Conservation (phyloP, 1,140 invertebrate genomes). For the Bombus polaris region DNA sequence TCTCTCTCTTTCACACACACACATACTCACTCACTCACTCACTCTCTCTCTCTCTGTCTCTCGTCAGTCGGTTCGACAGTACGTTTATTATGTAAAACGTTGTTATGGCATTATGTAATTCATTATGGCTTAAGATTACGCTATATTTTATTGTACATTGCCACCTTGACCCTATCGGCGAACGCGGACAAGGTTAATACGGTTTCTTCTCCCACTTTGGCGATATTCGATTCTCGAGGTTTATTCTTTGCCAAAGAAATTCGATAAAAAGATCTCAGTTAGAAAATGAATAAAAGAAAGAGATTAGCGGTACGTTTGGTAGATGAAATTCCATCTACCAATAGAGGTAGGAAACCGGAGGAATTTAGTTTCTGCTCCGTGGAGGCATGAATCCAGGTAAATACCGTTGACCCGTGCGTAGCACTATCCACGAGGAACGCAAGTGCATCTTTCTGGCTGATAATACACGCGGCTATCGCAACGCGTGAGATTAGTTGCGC, state of each 20-base stretch:
- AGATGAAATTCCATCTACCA: too few relatives aligned
- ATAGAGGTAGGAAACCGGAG: neutral
- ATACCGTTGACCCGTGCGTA: slow-evolving; percentile 4
- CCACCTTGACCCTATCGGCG: slow-evolving; percentile 68
- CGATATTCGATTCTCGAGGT: slow-evolving; percentile 21
- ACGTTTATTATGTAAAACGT: slow-evolving; percentile 76
- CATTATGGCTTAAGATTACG: slow-evolving; percentile 81
- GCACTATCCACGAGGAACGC: too few relatives aligned
- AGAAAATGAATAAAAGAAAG: too few relatives aligned
- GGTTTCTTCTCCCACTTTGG: neutral
- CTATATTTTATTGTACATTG: slow-evolving; percentile 77
- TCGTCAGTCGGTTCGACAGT: slow-evolving; percentile 73
- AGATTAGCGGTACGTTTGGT: too few relatives aligned
- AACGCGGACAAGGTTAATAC: slow-evolving; percentile 46
- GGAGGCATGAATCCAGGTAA: neutral
- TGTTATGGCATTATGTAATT: slow-evolving; percentile 81
- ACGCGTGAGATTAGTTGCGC: slow-evolving; percentile 38
- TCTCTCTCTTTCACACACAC: neutral
- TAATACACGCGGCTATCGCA: slow-evolving; percentile 28
- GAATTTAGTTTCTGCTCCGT: neutral
- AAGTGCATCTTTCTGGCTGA: neutral
- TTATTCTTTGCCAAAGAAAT: too few relatives aligned
- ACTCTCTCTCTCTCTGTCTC: slow-evolving; percentile 31
- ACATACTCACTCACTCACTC: too few relatives aligned
- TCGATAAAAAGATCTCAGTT: neutral